Evolutionary conservation across 23 tunicate genomes (phyloP), one percentile per base, ranked within the genome.

Genomic region (Styela plicata): DNA sequence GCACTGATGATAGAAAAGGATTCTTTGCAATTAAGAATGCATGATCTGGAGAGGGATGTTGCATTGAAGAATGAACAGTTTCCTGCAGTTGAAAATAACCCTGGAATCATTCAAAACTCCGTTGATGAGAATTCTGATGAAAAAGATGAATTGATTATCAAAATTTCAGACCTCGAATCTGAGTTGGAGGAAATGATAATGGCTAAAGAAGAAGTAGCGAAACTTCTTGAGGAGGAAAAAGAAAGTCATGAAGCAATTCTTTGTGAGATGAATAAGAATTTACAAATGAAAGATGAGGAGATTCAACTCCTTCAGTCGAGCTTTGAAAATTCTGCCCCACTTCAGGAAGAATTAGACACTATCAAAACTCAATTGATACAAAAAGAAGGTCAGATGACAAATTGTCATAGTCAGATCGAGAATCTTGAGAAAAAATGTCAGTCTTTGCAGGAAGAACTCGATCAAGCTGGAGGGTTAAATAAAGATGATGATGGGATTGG

Each of bases 401-500:
- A 30, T 34, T 31, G 24, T 22, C 34, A 5, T 16, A 2, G 20
- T 3, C 77, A 71, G 29, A 71, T 21, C 7, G 31, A 26, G 5
- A 66, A 17, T 28, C 57, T 44, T 44, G 57, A 44, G 57, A 44
- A 44, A 13, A 44, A 44, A 44, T 44, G 57, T 44, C 10, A 44
- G 13, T 44, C 57, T 13, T 44, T 44, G 57, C 57, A 44, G 57
- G 5, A 71, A 71, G 24, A 71, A 5, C 18, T 27, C 7, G 5
- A 5, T 31, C 36, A 28, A 22, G 10, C 10, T 5, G 13, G 13
- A 44, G 57, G 7, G 57, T 5, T 7, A 5, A 44, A 44, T 44
- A 44, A 44, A 44, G 32, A 33, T 13, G 77, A 76, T 33, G 52
- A 76, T 65, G 81, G 81, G 17, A 76, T 76, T 36, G 81, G 53